phyloP scores from a whole-genome alignment of 2,113 vertebrate species.

The Synchiropus splendidus region DNA sequence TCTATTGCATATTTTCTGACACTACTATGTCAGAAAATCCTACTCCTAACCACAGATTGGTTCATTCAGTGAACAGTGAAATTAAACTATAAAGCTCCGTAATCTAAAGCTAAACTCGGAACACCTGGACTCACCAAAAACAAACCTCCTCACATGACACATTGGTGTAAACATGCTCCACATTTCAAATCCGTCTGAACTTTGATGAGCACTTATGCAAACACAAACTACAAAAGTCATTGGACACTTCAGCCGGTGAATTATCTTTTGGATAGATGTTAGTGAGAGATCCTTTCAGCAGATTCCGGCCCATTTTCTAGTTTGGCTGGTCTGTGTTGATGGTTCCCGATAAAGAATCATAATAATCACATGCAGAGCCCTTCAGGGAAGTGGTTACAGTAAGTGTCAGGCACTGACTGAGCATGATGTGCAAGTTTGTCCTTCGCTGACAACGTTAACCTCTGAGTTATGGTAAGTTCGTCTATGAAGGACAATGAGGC shows the following conservation, averaged over 20 bases:
- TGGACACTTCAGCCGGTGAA: too few relatives aligned
- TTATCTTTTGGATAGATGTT: slow-evolving; percentile 11
- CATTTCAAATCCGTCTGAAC: too few relatives aligned
- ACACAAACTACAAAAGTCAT: too few relatives aligned
- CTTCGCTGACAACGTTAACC: slow-evolving; percentile 33
- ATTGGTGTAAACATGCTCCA: too few relatives aligned
- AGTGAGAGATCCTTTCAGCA: slow-evolving; percentile 31
- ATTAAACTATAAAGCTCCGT: too few relatives aligned
- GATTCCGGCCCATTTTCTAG: slow-evolving; percentile 44
- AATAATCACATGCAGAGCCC: slow-evolving; percentile 59
- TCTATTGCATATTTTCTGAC: too few relatives aligned
- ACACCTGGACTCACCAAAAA: too few relatives aligned
- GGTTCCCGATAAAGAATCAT: slow-evolving; percentile 49
- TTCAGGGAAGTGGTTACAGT: slow-evolving; percentile 41
- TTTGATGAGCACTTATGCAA: too few relatives aligned
- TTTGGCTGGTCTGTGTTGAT: slow-evolving; percentile 50
- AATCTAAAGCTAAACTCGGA: too few relatives aligned
- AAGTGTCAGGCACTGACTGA: slow-evolving; percentile 22
- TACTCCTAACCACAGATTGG: too few relatives aligned
- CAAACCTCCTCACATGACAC: background rate
- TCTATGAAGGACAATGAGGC: slow-evolving; percentile 48
- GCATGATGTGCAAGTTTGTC: slow-evolving; percentile 12
- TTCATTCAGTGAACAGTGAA: too few relatives aligned
- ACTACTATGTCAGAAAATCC: too few relatives aligned
- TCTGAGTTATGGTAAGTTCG: slow-evolving; percentile 45